These are phyloP conservation scores for Vicugna pacos DNA, from an alignment of 2,113 vertebrate genomes.

Conservation along the genomic window DNA sequence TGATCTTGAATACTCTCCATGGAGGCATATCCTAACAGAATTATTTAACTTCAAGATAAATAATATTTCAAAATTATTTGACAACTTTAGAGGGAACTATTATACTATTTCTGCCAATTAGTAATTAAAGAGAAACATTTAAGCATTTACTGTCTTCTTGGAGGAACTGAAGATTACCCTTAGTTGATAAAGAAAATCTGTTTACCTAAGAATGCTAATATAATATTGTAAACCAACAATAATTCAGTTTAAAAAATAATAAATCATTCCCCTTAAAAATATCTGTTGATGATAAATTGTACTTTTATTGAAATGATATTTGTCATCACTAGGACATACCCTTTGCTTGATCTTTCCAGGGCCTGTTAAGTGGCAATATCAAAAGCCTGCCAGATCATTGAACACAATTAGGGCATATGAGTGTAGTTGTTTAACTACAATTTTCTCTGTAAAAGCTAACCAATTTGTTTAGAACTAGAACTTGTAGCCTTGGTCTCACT, in stretches of 20 bases:
- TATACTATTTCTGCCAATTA: neutral
- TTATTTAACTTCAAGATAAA: constrained; percentile 18
- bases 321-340: neutral
- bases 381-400: neutral
- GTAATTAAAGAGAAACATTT: constrained; percentile 41
- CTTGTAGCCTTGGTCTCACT: neutral
- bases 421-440: neutral
- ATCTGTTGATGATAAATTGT: constrained; percentile 9
- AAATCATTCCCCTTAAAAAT: constrained; percentile 17
- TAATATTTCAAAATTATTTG: neutral
- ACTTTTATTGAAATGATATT: constrained; percentile 41
- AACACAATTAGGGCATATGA: neutral
- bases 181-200: constrained; percentile 14
- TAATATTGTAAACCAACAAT: neutral
- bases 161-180: neutral
- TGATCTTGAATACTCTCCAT: neutral
- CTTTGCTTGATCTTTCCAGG: neutral
- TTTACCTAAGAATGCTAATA: neutral
- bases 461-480: constrained; percentile 24
- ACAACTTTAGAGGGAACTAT: neutral
- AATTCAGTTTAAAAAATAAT: neutral
- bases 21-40: neutral
- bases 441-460: neutral
- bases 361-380: neutral
- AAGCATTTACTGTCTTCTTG: constrained; percentile 22